phyloP scores from a whole-genome alignment of 2,888 invertebrate genomes.

The Pristionchus arcanus region DNA sequence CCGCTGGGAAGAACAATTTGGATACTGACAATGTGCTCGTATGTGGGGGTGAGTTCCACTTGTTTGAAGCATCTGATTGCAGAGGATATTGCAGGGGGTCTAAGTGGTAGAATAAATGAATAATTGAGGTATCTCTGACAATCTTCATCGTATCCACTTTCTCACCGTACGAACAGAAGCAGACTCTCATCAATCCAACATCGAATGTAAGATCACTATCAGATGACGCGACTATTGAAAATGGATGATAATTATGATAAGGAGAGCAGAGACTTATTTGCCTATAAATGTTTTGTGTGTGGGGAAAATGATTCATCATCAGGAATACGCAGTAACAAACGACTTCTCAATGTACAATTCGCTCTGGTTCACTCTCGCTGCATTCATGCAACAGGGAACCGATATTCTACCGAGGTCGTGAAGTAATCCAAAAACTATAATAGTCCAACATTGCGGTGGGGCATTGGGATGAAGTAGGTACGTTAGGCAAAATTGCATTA shows the following conservation, averaged over 20 bases:
- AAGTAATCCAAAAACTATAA: neutral
- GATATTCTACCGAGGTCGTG: slow-evolving; percentile 92
- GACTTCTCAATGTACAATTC: slow-evolving; percentile 96
- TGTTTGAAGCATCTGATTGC: neutral
- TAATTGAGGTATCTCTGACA: slow-evolving; percentile 90
- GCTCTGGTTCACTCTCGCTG: slow-evolving; percentile 96
- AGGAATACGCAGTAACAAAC: slow-evolving; percentile 83
- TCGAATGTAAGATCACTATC: slow-evolving; percentile 48
- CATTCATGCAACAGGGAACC: slow-evolving; percentile 98
- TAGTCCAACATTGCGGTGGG: neutral
- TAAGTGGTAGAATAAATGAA: neutral
- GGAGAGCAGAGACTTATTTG: too few relatives aligned
- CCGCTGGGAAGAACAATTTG: slow-evolving; percentile 97
- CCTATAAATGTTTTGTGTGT: too few relatives aligned
- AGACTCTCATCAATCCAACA: slow-evolving; percentile 44
- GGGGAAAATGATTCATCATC: neutral
- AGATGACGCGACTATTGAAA: slow-evolving; percentile 60
- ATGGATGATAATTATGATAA: neutral
- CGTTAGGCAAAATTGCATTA: too few relatives aligned
- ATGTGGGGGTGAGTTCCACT: slow-evolving; percentile 87
- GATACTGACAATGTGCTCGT: slow-evolving; percentile 88
- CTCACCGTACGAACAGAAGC: slow-evolving; percentile 96
- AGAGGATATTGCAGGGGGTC: too few relatives aligned
- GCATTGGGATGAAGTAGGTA: neutral
- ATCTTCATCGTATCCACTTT: slow-evolving; percentile 95